phyloP scores from a whole-genome alignment of 2,888 invertebrate species.

The Orchesella flavescens region DNA sequence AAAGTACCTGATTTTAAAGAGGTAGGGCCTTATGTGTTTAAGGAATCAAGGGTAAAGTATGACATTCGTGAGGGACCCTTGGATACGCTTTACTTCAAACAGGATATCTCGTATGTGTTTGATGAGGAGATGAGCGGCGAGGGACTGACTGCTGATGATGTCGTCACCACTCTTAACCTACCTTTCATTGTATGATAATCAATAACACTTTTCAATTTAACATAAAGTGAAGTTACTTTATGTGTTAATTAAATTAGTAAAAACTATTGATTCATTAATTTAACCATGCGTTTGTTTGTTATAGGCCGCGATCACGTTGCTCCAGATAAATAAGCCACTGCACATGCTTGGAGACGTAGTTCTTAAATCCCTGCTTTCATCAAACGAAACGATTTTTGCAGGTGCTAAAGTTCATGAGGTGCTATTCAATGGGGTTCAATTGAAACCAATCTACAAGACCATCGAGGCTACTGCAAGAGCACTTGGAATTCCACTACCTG shows the following conservation, averaged over 20 bases:
- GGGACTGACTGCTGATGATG: constrained; percentile 49
- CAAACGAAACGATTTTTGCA: constrained; percentile 30
- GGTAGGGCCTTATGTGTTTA: constrained; percentile 66
- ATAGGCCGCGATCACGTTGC: constrained; percentile 54
- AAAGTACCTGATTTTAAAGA: constrained; percentile 35
- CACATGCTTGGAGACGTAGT: background rate
- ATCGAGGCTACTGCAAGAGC: constrained; percentile 23
- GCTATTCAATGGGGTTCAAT: constrained; percentile 47
- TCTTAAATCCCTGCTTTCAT: constrained; percentile 5
- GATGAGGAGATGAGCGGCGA: constrained; percentile 37
- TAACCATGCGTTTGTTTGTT: background rate
- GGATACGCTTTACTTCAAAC: constrained; percentile 63
- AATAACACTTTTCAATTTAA: no score
- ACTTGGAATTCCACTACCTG: constrained; percentile 48
- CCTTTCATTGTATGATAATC: constrained; percentile 66
- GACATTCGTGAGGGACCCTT: constrained; percentile 39
- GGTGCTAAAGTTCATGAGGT: constrained; percentile 43
- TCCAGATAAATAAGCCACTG: background rate
- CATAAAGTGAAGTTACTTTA: no score
- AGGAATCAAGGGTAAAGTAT: constrained; percentile 66
- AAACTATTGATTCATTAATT: no score
- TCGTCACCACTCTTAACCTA: constrained; percentile 61
- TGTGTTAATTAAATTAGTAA: no score
- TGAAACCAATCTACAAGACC: constrained; percentile 25
- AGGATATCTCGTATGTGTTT: constrained; percentile 62